These are phyloP conservation scores for Arnoldichthys spilopterus DNA, from an alignment of 2,797 vertebrate species.

Conservation along the genomic window DNA sequence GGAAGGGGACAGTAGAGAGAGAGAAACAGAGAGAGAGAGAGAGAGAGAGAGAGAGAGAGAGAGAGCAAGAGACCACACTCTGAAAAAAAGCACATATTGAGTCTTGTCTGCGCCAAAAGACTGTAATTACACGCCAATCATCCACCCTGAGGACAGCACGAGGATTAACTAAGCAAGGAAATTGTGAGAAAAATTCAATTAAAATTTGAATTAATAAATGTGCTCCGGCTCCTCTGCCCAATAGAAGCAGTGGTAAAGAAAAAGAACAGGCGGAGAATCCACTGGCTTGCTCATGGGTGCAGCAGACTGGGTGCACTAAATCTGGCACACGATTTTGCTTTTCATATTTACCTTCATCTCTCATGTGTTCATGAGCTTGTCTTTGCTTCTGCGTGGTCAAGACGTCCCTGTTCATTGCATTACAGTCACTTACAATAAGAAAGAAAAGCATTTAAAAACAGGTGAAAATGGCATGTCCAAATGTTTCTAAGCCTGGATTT, in stretches of 20 bases:
- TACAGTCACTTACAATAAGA: not conserved
- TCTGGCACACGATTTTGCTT: not conserved
- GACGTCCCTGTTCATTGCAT: not conserved
- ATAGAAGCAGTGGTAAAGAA: not conserved
- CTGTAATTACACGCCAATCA: constrained; percentile 80
- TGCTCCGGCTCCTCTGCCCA: constrained; percentile 56
- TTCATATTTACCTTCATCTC: not conserved
- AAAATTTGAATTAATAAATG: constrained; percentile 74
- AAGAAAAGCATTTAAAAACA: no score
- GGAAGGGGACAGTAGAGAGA: not conserved
- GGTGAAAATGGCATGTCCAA: no score
- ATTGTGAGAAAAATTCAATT: constrained; percentile 77
- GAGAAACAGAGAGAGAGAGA: constrained; percentile 29
- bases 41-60: constrained; percentile 10
- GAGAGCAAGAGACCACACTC: constrained; percentile 46
- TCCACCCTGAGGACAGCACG: constrained; percentile 68
- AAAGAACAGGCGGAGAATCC: constrained; percentile 28
- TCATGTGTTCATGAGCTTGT: constrained; percentile 1
- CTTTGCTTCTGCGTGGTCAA: not conserved
- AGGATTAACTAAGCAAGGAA: constrained; percentile 76
- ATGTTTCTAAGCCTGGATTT: no score
- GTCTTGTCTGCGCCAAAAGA: constrained; percentile 63
- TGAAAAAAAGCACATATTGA: constrained; percentile 58
- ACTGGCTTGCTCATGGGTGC: constrained; percentile 11
- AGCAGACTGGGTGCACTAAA: not conserved